phyloP scores from a whole-genome alignment of 2,113 vertebrate species.

The Mellivora capensis region DNA sequence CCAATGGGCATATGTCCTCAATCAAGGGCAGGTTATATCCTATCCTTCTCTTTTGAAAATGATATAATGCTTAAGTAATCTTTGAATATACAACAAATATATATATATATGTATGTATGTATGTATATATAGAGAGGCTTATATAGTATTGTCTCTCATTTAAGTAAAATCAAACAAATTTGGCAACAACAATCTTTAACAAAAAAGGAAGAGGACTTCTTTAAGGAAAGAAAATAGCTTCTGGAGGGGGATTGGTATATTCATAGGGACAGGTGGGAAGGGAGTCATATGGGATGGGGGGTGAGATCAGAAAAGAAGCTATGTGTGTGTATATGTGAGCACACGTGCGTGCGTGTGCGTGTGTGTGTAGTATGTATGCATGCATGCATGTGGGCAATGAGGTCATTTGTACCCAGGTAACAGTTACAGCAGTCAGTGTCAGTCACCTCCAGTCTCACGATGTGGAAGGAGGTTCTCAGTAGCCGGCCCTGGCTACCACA shows the following conservation, averaged over 20 bases:
- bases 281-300: not conserved
- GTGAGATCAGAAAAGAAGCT: not conserved
- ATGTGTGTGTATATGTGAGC: accelerated
- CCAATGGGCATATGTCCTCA: not conserved
- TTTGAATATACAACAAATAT: not conserved
- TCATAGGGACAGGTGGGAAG: not conserved
- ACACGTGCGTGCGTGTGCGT: accelerated
- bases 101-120: not conserved
- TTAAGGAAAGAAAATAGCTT: not conserved
- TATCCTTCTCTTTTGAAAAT: not conserved
- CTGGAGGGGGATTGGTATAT: not conserved
- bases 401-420: not conserved
- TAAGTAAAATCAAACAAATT: not conserved
- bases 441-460: not conserved
- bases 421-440: not conserved
- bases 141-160: not conserved
- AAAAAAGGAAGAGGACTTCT: not conserved
- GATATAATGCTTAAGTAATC: not conserved
- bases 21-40: not conserved
- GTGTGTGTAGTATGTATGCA: not conserved
- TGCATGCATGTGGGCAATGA: not conserved
- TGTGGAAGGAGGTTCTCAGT: not conserved
- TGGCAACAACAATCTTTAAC: not conserved
- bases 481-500: not conserved
- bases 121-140: not conserved